These are phyloP conservation scores for Drosophila subsilvestris DNA, from an alignment of 2,888 invertebrate species.

Conservation along the genomic window DNA sequence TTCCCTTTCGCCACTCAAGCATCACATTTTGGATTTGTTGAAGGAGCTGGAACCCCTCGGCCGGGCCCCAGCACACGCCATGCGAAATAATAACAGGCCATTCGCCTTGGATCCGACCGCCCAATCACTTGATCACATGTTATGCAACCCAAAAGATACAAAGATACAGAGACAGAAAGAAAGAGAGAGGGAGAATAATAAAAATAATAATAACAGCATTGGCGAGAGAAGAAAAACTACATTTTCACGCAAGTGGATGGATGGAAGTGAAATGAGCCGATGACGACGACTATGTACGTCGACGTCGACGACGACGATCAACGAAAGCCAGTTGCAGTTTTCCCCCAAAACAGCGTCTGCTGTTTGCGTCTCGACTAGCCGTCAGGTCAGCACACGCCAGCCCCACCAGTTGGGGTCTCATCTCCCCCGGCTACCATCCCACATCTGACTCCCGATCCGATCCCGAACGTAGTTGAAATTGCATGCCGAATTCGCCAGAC, in stretches of 20 bases:
- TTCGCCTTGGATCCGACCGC: conserved; percentile 29
- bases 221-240: conserved; percentile 44
- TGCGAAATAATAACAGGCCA: conserved; percentile 45
- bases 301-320: not conserved
- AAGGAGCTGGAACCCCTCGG: conserved; percentile 34
- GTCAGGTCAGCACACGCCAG: conserved; percentile 22
- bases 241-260: conserved; percentile 66
- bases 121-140: conserved; percentile 49
- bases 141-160: conserved; percentile 50
- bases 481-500: conserved; percentile 45
- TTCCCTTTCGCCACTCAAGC: conserved; percentile 44
- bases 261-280: conserved; percentile 58
- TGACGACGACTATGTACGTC: conserved; percentile 1
- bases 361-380: conserved; percentile 22
- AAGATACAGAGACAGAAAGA: not conserved
- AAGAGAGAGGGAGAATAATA: conserved; percentile 15
- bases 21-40: conserved; percentile 28
- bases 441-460: conserved; percentile 27
- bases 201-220: conserved; percentile 46
- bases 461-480: conserved; percentile 46
- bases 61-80: conserved; percentile 35
- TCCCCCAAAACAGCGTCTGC: conserved; percentile 27
- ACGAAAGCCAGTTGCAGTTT: conserved; percentile 61
- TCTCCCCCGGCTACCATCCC: not conserved
- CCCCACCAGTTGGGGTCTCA: not conserved